These are phyloP conservation scores for Pissodes strobi DNA, from an alignment of 1,140 invertebrate species.

Conservation along the genomic window DNA sequence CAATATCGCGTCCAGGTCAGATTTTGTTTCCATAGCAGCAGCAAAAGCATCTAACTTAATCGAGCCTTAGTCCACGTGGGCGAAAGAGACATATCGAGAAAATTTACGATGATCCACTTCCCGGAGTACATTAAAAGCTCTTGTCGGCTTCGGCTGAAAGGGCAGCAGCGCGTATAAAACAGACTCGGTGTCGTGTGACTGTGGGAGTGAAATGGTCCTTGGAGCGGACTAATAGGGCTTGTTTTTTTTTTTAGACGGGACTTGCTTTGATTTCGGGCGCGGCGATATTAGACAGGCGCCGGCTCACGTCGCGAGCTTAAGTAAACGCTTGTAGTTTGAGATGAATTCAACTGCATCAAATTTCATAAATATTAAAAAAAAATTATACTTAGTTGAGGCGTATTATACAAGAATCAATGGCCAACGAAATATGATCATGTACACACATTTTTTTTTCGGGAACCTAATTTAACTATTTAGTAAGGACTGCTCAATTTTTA, in stretches of 20 bases:
- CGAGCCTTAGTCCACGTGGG: conserved; percentile 16
- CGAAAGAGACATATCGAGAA: conserved; percentile 16
- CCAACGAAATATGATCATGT: too few relatives aligned
- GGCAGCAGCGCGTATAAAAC: conserved; percentile 30
- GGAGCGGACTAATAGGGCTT: conserved; percentile 28
- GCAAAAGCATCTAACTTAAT: too few relatives aligned
- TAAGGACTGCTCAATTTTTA: too few relatives aligned
- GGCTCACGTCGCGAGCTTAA: background rate
- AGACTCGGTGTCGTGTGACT: conserved; percentile 26
- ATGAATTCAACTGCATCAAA: too few relatives aligned
- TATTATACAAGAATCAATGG: too few relatives aligned
- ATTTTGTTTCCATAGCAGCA: too few relatives aligned
- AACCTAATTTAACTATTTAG: too few relatives aligned
- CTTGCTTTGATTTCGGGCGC: conserved; percentile 32
- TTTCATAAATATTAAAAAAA: too few relatives aligned
- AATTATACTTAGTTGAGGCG: too few relatives aligned
- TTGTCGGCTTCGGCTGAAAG: conserved; percentile 28
- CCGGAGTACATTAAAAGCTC: conserved; percentile 22
- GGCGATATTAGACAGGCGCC: conserved; percentile 39
- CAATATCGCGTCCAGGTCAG: too few relatives aligned
- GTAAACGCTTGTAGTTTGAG: too few relatives aligned
- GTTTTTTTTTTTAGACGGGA: conserved; percentile 28
- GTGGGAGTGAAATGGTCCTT: conserved; percentile 34
- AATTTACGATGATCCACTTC: conserved; percentile 28
- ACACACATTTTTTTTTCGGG: too few relatives aligned